phyloP scores from a whole-genome alignment of 2,797 vertebrate genomes.

The Diplodus puntazzo region DNA sequence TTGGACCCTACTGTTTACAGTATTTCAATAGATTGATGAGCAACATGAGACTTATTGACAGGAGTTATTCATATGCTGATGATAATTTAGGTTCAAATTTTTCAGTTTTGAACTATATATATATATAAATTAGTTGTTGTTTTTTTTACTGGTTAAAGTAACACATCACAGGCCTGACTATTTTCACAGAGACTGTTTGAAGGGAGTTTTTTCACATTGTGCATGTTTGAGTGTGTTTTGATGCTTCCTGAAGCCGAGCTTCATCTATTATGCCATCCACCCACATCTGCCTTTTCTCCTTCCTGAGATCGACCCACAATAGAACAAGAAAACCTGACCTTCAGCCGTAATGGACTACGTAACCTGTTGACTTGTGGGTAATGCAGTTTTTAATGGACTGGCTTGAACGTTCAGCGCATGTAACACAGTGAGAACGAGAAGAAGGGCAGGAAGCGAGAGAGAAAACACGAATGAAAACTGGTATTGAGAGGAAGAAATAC shows the following conservation, averaged over 20 bases:
- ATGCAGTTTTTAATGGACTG: conserved; percentile 77
- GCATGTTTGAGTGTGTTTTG: conserved; percentile 9
- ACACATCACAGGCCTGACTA: not conserved
- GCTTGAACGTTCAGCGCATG: conserved; percentile 42
- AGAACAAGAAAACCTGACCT: conserved; percentile 67
- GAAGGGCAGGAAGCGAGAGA: conserved; percentile 8
- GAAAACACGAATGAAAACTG: conserved; percentile 40
- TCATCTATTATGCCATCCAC: conserved; percentile 30
- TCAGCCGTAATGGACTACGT: conserved; percentile 68
- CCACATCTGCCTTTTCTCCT: conserved; percentile 26
- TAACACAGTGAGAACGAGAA: conserved; percentile 15
- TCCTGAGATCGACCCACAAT: conserved; percentile 46
- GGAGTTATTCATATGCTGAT: too few species aligned
- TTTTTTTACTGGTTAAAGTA: not conserved
- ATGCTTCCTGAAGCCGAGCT: conserved; percentile 16
- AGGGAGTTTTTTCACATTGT: not conserved
- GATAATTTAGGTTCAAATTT: not conserved
- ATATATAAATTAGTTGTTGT: not conserved
- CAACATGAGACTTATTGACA: too few species aligned
- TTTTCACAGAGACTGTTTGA: not conserved
- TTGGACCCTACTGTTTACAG: too few species aligned
- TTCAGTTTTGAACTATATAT: not conserved
- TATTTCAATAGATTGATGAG: too few species aligned
- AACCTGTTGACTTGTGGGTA: conserved; percentile 78
- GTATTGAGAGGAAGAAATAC: conserved; percentile 42